Percentiles rank a stretch among this genome's conserved stretches.
Conservation (phyloP, 2,113 vertebrate species). For the Azemiops feae region DNA sequence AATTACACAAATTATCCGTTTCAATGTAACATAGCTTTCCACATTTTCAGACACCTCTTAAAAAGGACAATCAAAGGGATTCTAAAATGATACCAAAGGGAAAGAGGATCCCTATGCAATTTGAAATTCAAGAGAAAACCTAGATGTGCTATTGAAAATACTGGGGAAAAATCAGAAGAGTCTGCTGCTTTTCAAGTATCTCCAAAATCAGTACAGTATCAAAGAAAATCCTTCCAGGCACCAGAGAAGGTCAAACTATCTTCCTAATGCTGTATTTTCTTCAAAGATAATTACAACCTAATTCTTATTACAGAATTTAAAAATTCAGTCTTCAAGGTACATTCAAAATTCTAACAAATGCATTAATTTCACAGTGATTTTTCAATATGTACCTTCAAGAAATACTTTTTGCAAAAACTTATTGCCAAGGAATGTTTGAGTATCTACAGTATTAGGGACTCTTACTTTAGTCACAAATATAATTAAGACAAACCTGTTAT, state of each 20-base stretch:
- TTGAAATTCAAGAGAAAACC: background rate
- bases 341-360: background rate
- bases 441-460: background rate
- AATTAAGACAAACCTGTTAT: background rate
- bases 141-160: background rate
- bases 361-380: background rate
- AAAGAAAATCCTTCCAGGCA: background rate
- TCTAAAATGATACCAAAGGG: background rate
- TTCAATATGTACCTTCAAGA: background rate
- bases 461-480: background rate
- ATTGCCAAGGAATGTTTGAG: background rate
- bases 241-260: background rate
- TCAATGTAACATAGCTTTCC: background rate
- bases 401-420: background rate
- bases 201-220: background rate
- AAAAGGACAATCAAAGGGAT: background rate
- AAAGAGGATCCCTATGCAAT: background rate
- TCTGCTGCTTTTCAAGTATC: background rate
- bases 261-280: background rate
- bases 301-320: background rate
- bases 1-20: background rate
- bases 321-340: accelerated
- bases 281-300: background rate
- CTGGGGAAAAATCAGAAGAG: background rate
- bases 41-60: background rate